phyloP scores from a whole-genome alignment of 2,797 vertebrate species.

The Labroides dimidiatus region DNA sequence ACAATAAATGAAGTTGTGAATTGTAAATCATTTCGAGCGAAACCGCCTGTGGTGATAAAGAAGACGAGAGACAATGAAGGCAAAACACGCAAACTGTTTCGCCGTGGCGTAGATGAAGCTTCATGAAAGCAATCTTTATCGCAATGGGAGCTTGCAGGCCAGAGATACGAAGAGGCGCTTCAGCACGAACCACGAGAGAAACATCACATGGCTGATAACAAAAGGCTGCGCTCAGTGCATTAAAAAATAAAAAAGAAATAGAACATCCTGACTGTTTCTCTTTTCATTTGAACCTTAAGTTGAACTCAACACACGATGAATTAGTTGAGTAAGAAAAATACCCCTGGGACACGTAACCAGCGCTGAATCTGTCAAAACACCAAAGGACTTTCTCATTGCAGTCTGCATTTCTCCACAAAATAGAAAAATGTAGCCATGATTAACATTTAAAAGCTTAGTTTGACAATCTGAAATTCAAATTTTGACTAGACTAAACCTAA shows the following conservation, averaged over 20 bases:
- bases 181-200: constrained; percentile 13
- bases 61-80: constrained; percentile 26
- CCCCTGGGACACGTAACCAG: constrained; percentile 38
- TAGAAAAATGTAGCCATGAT: too few species aligned
- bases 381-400: constrained; percentile 12
- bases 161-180: constrained; percentile 39
- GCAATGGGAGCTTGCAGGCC: constrained; percentile 41
- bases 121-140: constrained; percentile 55
- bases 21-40: constrained; percentile 34
- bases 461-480: too few species aligned
- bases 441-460: too few species aligned
- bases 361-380: constrained; percentile 58
- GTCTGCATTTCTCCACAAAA: constrained; percentile 10
- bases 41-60: constrained; percentile 23
- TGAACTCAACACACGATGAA: constrained; percentile 54
- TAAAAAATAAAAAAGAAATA: constrained; percentile 31
- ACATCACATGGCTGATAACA: constrained; percentile 32
- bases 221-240: constrained; percentile 27
- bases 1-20: constrained; percentile 43
- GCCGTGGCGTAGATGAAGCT: constrained; percentile 15
- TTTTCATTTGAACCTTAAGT: constrained; percentile 16
- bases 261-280: constrained; percentile 42
- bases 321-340: constrained; percentile 41
- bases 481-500: too few species aligned
- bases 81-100: constrained; percentile 41